Conservation (phyloP, 2,888 invertebrate genomes). For the Lissonota sp. region DNA sequence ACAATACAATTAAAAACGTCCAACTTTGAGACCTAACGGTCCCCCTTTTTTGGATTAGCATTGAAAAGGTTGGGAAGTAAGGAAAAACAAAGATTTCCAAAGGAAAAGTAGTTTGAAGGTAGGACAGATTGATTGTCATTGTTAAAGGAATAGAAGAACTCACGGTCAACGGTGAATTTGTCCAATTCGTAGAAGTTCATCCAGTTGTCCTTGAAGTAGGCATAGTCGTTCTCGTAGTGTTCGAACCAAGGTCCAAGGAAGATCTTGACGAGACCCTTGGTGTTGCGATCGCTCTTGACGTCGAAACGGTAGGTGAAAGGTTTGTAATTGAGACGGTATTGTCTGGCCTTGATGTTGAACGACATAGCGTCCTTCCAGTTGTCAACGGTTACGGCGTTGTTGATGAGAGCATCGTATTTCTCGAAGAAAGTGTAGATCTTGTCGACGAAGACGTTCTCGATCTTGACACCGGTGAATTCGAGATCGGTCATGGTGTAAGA, state of each 20-base stretch:
- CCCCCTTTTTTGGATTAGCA: too few species aligned
- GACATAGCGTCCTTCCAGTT: slow-evolving; percentile 83
- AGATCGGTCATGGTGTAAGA: slow-evolving; percentile 87
- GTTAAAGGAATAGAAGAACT: slow-evolving; percentile 75
- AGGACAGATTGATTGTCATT: too few species aligned
- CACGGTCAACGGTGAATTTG: slow-evolving; percentile 85
- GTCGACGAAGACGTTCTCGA: slow-evolving; percentile 88
- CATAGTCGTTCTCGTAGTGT: slow-evolving; percentile 84
- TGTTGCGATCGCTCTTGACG: slow-evolving; percentile 87
- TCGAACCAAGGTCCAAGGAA: slow-evolving; percentile 90
- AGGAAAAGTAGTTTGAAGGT: background rate
- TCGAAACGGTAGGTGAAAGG: slow-evolving; percentile 87
- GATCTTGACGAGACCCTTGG: slow-evolving; percentile 86
- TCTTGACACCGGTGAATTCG: slow-evolving; percentile 86
- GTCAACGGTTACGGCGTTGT: slow-evolving; percentile 86
- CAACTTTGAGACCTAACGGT: too few species aligned
- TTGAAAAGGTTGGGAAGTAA: too few species aligned
- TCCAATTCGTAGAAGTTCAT: slow-evolving; percentile 88
- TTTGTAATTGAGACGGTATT: slow-evolving; percentile 89
- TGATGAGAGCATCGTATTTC: slow-evolving; percentile 86
- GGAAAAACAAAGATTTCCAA: too few species aligned
- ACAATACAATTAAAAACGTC: background rate
- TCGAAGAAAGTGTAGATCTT: slow-evolving; percentile 90
- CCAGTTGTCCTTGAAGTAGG: slow-evolving; percentile 83
- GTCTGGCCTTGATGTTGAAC: slow-evolving; percentile 86